phyloP scores from a whole-genome alignment of 2,797 vertebrate species.

The Rhodeus uyekii region DNA sequence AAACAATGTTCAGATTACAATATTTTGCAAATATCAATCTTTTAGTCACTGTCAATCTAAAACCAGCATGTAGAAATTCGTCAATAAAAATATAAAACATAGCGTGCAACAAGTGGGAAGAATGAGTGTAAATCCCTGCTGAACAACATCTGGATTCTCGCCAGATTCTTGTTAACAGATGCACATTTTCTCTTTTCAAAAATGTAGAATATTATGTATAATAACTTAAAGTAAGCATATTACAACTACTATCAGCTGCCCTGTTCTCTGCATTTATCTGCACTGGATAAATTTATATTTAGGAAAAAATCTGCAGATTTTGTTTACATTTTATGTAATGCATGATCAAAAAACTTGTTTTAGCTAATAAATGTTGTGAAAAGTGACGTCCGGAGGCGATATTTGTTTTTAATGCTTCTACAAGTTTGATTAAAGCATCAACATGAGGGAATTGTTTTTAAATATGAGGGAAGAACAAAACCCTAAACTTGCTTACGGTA shows the following conservation, averaged over 20 bases:
- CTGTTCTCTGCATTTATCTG: not conserved
- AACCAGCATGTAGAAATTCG: too few species aligned
- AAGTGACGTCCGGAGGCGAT: not conserved
- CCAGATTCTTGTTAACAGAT: not conserved
- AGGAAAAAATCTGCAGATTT: not conserved
- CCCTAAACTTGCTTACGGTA: not conserved
- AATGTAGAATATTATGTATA: not conserved
- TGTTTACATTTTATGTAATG: not conserved
- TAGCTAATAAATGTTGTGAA: not conserved
- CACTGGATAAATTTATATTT: not conserved
- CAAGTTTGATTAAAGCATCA: too few species aligned
- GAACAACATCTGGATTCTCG: not conserved
- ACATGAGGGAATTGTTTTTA: too few species aligned
- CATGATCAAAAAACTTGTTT: not conserved
- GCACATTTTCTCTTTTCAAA: not conserved
- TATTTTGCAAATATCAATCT: too few species aligned
- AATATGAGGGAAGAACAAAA: too few species aligned
- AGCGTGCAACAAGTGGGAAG: too few species aligned
- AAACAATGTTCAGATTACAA: too few species aligned
- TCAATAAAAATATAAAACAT: too few species aligned
- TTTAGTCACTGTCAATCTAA: too few species aligned
- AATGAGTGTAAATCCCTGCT: too few species aligned
- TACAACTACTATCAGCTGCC: not conserved
- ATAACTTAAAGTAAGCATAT: not conserved
- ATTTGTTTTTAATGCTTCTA: not conserved